These are phyloP conservation scores for Mallotus villosus DNA, from an alignment of 2,797 vertebrate genomes.

Conservation along the genomic window DNA sequence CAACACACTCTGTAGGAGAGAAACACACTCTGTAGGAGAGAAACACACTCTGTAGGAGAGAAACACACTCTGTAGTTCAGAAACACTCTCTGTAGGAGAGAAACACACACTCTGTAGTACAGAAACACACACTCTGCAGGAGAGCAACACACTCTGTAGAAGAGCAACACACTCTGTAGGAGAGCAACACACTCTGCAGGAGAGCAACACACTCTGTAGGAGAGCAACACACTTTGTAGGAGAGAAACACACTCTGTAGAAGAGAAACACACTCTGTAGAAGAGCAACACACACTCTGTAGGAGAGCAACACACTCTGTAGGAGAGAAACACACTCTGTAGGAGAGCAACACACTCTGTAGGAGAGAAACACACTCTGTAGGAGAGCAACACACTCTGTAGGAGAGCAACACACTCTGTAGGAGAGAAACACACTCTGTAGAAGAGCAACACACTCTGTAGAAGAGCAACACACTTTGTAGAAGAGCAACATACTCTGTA, in stretches of 20 bases:
- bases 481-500: no score
- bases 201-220: no score
- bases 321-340: background rate
- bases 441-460: slow-evolving; percentile 59
- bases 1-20: no score
- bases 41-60: no score
- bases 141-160: background rate
- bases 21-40: no score
- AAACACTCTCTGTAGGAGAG: slow-evolving; percentile 59
- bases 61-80: background rate
- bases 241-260: background rate
- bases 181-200: no score
- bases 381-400: no score
- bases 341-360: no score
- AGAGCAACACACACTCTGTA: background rate
- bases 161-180: no score
- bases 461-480: background rate
- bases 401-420: no score
- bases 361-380: no score
- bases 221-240: no score
- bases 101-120: background rate
- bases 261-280: slow-evolving; percentile 59
- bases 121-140: slow-evolving; percentile 46
- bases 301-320: slow-evolving; percentile 43
- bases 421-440: background rate